Evolutionary conservation across 2,113 vertebrate species (phyloP).

Genomic region (Trogon melanurus): DNA sequence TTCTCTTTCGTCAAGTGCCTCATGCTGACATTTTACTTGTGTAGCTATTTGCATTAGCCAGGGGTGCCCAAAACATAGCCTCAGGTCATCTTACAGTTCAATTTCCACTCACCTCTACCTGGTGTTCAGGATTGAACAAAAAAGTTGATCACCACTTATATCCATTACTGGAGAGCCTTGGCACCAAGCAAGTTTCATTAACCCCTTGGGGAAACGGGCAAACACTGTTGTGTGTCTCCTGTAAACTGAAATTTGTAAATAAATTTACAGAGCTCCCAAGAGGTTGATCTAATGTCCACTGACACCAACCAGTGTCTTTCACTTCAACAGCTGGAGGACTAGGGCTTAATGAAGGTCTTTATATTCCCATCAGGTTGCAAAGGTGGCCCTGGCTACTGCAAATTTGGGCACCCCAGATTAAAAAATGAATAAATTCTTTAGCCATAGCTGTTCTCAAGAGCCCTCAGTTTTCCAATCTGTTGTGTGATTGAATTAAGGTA

Average conservation of each 20-base stretch:
- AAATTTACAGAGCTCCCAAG: not conserved
- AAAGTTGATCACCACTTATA: not conserved
- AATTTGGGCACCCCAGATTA: conserved; percentile 54
- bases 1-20: conserved; percentile 45
- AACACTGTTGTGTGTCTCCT: not conserved
- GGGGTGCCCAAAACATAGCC: conserved; percentile 59
- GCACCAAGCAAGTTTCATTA: not conserved
- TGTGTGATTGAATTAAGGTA: not conserved
- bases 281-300: not conserved
- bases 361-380: not conserved
- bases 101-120: not conserved
- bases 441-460: conserved; percentile 15
- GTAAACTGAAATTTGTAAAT: not conserved
- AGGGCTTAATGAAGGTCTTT: not conserved
- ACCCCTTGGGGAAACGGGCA: not conserved
- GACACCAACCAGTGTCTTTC: not conserved
- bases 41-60: conserved; percentile 12
- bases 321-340: not conserved
- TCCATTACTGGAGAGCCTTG: not conserved
- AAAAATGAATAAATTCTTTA: not conserved
- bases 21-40: not conserved
- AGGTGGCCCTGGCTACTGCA: conserved; percentile 31
- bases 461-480: not conserved
- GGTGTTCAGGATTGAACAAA: not conserved
- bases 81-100: conserved; percentile 1